Evolutionary conservation across 1,140 invertebrate genomes (phyloP).

Genomic region (Palaemon carinicauda): DNA sequence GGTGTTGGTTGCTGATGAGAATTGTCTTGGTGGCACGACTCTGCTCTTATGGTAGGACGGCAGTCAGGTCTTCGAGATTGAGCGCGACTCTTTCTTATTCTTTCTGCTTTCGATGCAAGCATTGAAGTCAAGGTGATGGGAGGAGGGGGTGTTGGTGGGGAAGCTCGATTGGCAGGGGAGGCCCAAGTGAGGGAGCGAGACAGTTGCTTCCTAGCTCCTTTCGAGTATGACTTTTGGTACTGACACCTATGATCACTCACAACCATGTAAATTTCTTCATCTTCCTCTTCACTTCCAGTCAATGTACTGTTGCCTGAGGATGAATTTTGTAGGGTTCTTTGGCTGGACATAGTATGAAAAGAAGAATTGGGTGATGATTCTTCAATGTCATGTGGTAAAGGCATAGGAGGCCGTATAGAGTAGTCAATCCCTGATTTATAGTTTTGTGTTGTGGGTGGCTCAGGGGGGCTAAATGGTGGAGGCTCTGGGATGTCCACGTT

Average conservation of each 20-base stretch:
- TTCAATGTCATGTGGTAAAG: constrained; percentile 22
- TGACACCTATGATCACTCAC: constrained; percentile 36
- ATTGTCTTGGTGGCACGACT: background rate
- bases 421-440: background rate
- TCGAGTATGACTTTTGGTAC: background rate
- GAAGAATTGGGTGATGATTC: background rate
- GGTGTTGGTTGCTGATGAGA: background rate
- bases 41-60: too few species aligned
- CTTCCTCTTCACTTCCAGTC: constrained; percentile 33
- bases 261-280: constrained; percentile 44
- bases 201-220: constrained; percentile 19
- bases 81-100: background rate
- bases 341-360: background rate
- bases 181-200: constrained; percentile 52
- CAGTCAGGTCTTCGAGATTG: background rate
- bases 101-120: background rate
- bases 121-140: background rate
- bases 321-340: constrained; percentile 18
- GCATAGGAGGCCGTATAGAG: constrained; percentile 48
- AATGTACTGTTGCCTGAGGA: constrained; percentile 41
- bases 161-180: constrained; percentile 25
- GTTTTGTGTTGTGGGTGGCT: background rate
- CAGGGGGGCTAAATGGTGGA: constrained; percentile 33
- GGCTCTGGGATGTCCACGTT: background rate
- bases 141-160: constrained; percentile 4